phyloP scores from a whole-genome alignment of 2,113 vertebrate genomes.

The Choloepus hoffmanni region DNA sequence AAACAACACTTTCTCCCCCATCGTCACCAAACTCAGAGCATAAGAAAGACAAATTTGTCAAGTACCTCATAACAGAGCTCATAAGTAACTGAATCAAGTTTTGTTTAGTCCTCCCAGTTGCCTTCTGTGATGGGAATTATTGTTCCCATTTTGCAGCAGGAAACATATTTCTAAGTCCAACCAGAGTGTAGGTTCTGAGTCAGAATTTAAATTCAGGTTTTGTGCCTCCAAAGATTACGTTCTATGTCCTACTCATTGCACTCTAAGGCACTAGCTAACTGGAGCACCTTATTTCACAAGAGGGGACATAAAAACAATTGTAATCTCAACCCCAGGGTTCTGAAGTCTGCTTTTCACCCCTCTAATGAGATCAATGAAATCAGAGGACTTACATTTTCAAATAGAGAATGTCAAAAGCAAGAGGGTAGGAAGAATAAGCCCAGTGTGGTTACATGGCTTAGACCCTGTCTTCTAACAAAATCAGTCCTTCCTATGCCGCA shows the following conservation, averaged over 20 bases:
- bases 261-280: background rate
- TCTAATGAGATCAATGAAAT: constrained; percentile 26
- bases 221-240: accelerated
- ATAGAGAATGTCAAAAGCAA: background rate
- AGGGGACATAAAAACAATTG: background rate
- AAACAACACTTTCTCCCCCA: background rate
- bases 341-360: constrained; percentile 15
- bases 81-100: accelerated
- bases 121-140: background rate
- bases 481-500: background rate
- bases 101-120: background rate
- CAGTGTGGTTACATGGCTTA: accelerated
- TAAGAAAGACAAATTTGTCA: background rate
- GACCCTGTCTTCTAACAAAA: background rate
- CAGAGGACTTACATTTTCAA: constrained; percentile 28
- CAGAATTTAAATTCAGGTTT: background rate
- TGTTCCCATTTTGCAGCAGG: background rate
- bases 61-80: background rate
- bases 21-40: background rate
- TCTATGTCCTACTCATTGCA: accelerated
- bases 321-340: background rate
- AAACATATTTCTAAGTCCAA: background rate
- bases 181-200: background rate
- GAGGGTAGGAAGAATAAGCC: background rate
- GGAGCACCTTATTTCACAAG: background rate